Evolutionary conservation across 2,888 invertebrate genomes (phyloP), one percentile per base, ranked within the genome.

Genomic region (Thymelicus acteon): DNA sequence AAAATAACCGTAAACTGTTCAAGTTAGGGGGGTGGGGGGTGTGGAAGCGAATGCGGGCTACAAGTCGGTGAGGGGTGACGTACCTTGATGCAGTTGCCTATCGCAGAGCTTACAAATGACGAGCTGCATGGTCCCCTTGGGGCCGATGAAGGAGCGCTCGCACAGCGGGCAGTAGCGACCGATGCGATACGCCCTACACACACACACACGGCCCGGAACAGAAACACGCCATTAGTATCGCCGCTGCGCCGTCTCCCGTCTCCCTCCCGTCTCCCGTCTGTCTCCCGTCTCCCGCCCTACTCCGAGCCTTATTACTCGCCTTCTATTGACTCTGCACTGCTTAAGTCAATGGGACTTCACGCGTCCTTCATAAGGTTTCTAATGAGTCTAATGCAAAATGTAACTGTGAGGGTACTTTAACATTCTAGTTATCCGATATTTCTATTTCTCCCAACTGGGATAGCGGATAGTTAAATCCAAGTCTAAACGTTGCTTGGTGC

Each of bases 121-220:
- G 89, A 94, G 94, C 89, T 95, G 95, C 94, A 95, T 95, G 85
- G 95, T 95, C 89, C 95, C 95, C 92, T 95, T 95, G 87, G 94
- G 94, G 84, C 95, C 95, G 93, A 95, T 94, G 94, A 95, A 95
- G 91, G 95, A 95, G 91, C 95, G 95, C 85, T 95, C 95, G 94
- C 96, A 96, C 88, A 95, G 94, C 84, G 95, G 95, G 92, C 96
- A 96, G 95, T 95, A 96, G 89, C 95, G 95, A 90, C 96, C 96
- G 93, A 95, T 96, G 92, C 95, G 95, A 94, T 95, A 96, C 86
- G 95, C 95, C 94, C 96, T 95, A 92, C 44, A 90, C 90, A 90
- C 92, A 91, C 90, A 82, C 82, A 80, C 86, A 91, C 90, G 86
- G 83, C 86, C 86, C 92, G 92, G 92, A 93, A 93, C 93, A 93